Base-by-base conservation (phyloP, 2,113 vertebrate genomes). In the Cinclus cinclus region DNA sequence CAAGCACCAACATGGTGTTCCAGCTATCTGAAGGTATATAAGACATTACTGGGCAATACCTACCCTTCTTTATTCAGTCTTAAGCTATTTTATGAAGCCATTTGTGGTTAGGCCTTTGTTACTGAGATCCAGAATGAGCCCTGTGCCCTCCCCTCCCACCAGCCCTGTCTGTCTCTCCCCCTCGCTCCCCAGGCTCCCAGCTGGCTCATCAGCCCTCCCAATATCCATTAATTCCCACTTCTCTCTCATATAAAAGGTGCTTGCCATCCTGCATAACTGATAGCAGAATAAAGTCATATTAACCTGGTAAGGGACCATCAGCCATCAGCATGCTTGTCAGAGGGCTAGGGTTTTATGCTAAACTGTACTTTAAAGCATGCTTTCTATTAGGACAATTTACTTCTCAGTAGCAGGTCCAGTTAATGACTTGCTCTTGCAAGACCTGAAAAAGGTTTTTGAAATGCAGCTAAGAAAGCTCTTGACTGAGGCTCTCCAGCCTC, bases 121-220 rank as follows among this genome's bases (percentile, higher is more conserved):
- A 46, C 1, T n/a, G 28, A 71, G 16, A 33, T 58, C 14, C 28
- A n/a, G 46, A 74, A 74, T 78, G 20, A 70, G 16, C 13, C 22
- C 39, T 37, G 23, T 1, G 1, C 6, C 5, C 19, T 46, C 15
- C 11, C 10, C 37, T 46, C 28, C 44, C 1, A 9, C 10, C 7
- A 10, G 19, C 9, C 18, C n/a, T 2, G 1, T 21, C 24, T 15
- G n/a, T 80, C 13, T 44, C 9, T 2, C 2, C 4, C 1, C 6
- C 5, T 59, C 22, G 70, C 4, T 77, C 12, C 20, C 6, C 3
- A 3, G 15, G 12, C 10, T 74, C 8, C 69, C 68, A 77, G 11
- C 2, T 41, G 42, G 31, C 19, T 68, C 62, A 25, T 67, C 49
- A n/a, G 11, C 15, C n/a, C 11, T 62, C 11, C 15, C 42, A 53